Base-by-base conservation (phyloP, 2,888 invertebrate species). In the Chirona hameri region DNA sequence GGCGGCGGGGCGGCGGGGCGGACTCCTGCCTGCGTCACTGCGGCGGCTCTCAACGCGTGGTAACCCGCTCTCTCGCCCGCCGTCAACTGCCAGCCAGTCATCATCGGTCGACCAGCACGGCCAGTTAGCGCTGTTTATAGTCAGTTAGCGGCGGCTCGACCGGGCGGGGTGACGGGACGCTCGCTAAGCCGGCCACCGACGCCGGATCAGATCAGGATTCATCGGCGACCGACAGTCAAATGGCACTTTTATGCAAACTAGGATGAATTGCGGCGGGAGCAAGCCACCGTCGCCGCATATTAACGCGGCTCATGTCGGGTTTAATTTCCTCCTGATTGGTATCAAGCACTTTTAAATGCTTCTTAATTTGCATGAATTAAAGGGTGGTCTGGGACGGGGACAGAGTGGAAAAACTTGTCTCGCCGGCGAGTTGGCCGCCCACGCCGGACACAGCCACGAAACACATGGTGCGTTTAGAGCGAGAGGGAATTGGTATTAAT, bases 271-370 rank as follows among this genome's bases (percentile, higher is more conserved):
- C 27, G 69, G 69, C 14, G 12, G 9, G 12, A 69, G 15, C 24
- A 3, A 1, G 69, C 27, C 27, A 27, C 69, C 14, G 14, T n/a
- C 12, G 69, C 24, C 12, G 69, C 12, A 29, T 29, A 69, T 10
- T 69, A 69, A 69, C 27, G 12, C 27, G 27, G 12, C 18, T 27
- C 29, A 0, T 14, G 69, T 29, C 27, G 29, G 69, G 12, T 69
- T 29, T 27, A 29, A 69, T 27, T 69, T 69, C 29, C 29, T n/a
- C 14, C 29, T 29, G 69, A 69, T 69, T 69, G 27, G 27, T 69
- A 69, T 27, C 69, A 69, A 69, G 69, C 27, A 69, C 29, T 29
- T 69, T 69, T 69, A 69, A 69, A 69, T 69, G 69, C 29, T 29
- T 29, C 69, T 69, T 69, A 27, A 69, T 69, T 29, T 69, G 29